These are phyloP conservation scores for Lepas anatifera DNA, from an alignment of 2,888 invertebrate species.

Conservation along the genomic window DNA sequence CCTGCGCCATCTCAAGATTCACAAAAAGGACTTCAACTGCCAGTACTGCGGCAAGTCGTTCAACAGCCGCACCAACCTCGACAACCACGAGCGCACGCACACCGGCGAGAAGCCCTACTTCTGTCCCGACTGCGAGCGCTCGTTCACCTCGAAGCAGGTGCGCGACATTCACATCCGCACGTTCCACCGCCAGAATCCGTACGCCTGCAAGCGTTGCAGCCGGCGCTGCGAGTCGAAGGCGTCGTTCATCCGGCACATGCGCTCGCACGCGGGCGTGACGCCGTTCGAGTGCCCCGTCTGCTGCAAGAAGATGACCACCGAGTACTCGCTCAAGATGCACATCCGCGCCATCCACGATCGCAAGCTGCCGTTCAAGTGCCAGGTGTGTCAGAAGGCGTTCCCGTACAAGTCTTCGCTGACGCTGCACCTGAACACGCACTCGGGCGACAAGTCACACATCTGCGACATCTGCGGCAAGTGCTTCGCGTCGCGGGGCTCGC, in stretches of 20 bases:
- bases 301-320: conserved; percentile 12
- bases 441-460: not conserved
- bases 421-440: conserved; percentile 3
- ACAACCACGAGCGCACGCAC: conserved; percentile 18
- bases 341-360: conserved; percentile 2
- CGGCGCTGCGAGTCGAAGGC: conserved; percentile 8
- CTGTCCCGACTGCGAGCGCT: conserved; percentile 15
- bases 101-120: conserved; percentile 18
- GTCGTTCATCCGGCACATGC: conserved; percentile 1
- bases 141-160: conserved; percentile 2
- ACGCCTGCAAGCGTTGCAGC: not conserved
- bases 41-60: conserved; percentile 13
- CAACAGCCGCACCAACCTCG: conserved; percentile 15
- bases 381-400: not conserved
- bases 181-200: conserved; percentile 5
- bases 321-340: conserved; percentile 10
- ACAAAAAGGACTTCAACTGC: conserved; percentile 13
- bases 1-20: not conserved
- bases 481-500: not conserved
- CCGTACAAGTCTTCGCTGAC: conserved; percentile 11
- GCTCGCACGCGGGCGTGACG: not conserved
- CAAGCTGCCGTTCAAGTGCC: conserved; percentile 4
- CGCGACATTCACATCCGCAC: conserved; percentile 1
- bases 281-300: conserved; percentile 4
- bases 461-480: conserved; percentile 10